phyloP scores from a whole-genome alignment of 2,888 invertebrate species.

The Rhamnusium bicolor region DNA sequence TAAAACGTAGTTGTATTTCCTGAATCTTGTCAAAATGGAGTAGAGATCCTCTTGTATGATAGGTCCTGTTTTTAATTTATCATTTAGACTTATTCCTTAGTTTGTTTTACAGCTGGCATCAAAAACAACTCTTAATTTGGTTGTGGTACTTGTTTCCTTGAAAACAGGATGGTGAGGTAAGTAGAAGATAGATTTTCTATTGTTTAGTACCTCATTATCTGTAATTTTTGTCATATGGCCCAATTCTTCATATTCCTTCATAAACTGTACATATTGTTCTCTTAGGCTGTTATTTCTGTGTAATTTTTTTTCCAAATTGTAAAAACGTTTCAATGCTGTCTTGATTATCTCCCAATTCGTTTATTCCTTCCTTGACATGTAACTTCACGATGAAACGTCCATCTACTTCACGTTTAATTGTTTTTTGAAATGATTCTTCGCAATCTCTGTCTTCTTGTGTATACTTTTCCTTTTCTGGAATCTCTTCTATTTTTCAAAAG shows the following conservation, averaged over 20 bases:
- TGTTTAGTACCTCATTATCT: not conserved
- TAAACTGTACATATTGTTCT: not conserved
- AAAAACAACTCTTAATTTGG: constrained; percentile 2
- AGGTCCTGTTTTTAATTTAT: not conserved
- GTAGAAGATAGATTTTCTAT: not conserved
- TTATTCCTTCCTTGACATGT: not conserved
- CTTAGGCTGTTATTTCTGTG: not conserved
- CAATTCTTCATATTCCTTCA: not conserved
- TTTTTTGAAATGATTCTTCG: not conserved
- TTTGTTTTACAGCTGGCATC: not conserved
- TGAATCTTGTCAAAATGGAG: constrained; percentile 49
- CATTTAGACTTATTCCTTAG: not conserved
- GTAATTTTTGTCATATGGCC: constrained; percentile 1
- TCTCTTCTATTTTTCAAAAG: constrained; percentile 2
- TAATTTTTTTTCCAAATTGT: not conserved
- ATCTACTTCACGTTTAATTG: not conserved
- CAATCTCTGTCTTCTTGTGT: not conserved
- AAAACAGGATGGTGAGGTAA: constrained; percentile 16
- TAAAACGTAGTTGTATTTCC: constrained; percentile 49
- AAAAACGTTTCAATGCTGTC: not conserved
- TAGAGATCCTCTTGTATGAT: constrained; percentile 13
- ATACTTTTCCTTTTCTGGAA: not conserved
- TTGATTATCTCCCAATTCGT: not conserved
- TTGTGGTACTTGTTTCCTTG: not conserved
- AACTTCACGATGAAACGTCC: not conserved